Evolutionary conservation across 2,797 vertebrate genomes (phyloP).

Genomic region (Cephalopachus bancanus): DNA sequence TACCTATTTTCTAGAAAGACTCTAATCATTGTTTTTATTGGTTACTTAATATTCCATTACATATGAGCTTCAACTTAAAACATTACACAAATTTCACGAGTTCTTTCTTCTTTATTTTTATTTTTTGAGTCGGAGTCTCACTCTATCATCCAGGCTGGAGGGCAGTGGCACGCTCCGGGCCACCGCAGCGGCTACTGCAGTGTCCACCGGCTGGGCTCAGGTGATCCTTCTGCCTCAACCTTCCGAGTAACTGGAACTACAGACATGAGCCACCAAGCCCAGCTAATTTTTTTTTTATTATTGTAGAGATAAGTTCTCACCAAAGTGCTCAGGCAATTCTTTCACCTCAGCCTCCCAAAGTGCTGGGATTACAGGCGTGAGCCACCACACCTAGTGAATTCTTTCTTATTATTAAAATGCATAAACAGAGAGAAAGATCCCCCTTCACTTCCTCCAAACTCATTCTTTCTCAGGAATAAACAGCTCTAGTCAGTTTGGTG

Average conservation of each 20-base stretch:
- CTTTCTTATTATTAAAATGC: constrained; percentile 37
- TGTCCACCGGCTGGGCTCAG: not conserved
- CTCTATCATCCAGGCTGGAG: not conserved
- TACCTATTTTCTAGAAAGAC: not conserved
- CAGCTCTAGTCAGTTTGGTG: not conserved
- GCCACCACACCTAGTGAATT: not conserved
- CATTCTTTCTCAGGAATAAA: not conserved
- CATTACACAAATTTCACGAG: not conserved
- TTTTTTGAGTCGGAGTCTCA: not conserved
- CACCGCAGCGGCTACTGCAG: no score
- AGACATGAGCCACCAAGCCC: not conserved
- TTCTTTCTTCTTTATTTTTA: no score
- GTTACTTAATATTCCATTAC: not conserved
- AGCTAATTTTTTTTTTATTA: not conserved
- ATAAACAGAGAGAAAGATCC: not conserved
- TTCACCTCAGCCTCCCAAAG: not conserved
- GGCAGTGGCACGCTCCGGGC: not conserved
- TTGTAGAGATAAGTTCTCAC: not conserved
- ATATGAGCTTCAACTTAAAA: not conserved
- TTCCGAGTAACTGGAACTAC: not conserved
- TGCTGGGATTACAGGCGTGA: not conserved
- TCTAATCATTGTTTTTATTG: not conserved
- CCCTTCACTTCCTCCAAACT: not conserved
- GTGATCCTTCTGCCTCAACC: not conserved
- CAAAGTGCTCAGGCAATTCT: not conserved